These are phyloP conservation scores for Melieria omissa DNA, from an alignment of 2,888 invertebrate species.

Conservation along the genomic window DNA sequence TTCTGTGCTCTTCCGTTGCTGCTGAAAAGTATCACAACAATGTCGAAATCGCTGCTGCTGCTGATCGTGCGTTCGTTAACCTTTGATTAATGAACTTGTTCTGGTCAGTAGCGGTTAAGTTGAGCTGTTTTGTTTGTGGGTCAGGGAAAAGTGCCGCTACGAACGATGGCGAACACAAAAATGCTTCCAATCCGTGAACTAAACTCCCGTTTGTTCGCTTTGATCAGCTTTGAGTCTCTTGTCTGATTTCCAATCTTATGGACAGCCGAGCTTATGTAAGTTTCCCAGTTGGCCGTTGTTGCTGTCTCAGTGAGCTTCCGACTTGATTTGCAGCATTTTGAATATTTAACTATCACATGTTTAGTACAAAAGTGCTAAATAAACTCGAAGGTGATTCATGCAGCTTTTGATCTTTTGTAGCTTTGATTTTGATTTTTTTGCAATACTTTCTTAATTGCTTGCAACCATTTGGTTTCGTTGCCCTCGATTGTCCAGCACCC, in stretches of 20 bases:
- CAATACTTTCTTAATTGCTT: conserved; percentile 21
- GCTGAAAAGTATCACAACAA: background rate
- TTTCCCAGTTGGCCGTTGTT: too few relatives aligned
- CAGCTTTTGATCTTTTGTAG: too few relatives aligned
- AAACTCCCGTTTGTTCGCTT: too few relatives aligned
- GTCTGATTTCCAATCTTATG: too few relatives aligned
- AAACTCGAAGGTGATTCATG: conserved; percentile 27
- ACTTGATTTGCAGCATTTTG: background rate
- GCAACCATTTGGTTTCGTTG: conserved; percentile 6
- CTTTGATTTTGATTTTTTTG: conserved; percentile 3
- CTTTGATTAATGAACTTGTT: conserved; percentile 43
- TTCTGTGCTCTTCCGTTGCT: conserved; percentile 8
- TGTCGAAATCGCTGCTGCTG: conserved; percentile 1
- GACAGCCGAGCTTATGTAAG: too few relatives aligned
- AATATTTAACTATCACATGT: conserved; percentile 52
- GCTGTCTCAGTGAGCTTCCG: too few relatives aligned
- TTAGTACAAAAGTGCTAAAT: conserved; percentile 57
- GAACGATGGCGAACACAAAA: too few relatives aligned
- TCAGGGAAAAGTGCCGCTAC: background rate
- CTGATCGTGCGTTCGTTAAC: conserved; percentile 37
- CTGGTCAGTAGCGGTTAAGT: background rate
- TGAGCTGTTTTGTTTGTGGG: conserved; percentile 18
- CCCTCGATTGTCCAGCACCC: background rate
- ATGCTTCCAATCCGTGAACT: too few relatives aligned
- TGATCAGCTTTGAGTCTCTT: too few relatives aligned